Conservation (phyloP, 2,888 invertebrate genomes). For the Trisateles emortualis region DNA sequence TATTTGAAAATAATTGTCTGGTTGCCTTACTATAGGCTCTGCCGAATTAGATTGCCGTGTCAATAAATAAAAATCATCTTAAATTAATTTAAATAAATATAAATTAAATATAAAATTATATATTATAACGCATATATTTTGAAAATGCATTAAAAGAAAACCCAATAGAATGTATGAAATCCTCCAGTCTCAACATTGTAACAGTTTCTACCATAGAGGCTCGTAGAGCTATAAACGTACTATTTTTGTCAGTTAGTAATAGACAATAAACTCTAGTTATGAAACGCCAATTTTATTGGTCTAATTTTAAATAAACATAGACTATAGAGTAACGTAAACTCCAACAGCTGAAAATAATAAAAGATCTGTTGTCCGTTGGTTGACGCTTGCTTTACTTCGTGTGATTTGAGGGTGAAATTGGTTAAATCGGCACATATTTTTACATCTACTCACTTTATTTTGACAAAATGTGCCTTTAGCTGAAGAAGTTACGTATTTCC, state of each 20-base stretch:
- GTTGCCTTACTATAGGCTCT: no score
- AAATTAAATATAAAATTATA: no score
- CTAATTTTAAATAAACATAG: conserved; percentile 73
- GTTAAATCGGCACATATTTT: conserved; percentile 54
- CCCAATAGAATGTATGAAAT: no score
- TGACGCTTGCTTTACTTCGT: conserved; percentile 71
- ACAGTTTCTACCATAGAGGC: no score
- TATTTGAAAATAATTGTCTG: no score
- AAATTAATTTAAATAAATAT: no score
- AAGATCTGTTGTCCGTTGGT: conserved; percentile 85
- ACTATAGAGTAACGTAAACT: conserved; percentile 71
- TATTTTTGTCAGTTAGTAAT: background rate
- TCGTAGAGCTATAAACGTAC: no score
- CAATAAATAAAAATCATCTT: no score
- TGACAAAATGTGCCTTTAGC: conserved; percentile 66
- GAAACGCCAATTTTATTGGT: conserved; percentile 62
- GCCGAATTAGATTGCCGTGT: no score
- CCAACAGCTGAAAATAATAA: conserved; percentile 81
- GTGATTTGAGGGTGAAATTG: conserved; percentile 77
- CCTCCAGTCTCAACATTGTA: no score
- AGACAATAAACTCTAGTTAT: background rate
- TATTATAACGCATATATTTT: no score
- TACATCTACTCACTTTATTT: conserved; percentile 62
- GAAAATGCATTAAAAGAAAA: no score
- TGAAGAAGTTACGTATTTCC: conserved; percentile 51